A percentile compares a stretch with the other conserved stretches of the same genome.
phyloP scores from a whole-genome alignment of 2,888 invertebrate species.

The Coelopa pilipes region DNA sequence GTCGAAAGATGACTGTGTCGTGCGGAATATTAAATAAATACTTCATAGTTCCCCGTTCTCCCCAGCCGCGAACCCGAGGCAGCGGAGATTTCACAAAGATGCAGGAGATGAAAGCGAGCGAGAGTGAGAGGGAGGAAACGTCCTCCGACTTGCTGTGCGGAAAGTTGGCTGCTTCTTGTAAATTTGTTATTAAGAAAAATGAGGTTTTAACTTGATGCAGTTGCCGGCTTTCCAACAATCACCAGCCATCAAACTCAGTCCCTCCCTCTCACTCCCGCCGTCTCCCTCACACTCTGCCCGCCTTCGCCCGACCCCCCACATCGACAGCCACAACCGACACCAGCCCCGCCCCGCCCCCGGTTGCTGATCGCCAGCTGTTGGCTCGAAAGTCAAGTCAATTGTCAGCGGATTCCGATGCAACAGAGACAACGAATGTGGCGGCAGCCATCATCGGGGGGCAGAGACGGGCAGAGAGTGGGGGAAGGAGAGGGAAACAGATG shows the following conservation, averaged over 20 bases:
- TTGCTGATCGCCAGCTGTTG: neutral
- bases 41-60: constrained; percentile 6
- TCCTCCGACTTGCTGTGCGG: neutral
- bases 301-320: neutral
- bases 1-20: constrained; percentile 17
- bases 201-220: constrained; percentile 24
- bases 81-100: neutral
- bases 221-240: no score
- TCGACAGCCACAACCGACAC: constrained; percentile 8
- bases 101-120: neutral
- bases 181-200: constrained; percentile 32
- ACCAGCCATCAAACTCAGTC: no score
- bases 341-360: no score
- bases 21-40: constrained; percentile 35
- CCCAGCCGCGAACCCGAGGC: no score
- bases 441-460: neutral
- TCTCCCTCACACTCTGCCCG: neutral
- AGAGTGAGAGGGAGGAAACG: neutral
- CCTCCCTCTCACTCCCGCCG: no score
- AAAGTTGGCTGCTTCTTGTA: constrained; percentile 1
- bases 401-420: constrained; percentile 35
- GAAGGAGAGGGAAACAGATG: neutral
- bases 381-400: constrained; percentile 40
- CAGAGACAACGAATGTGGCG: neutral
- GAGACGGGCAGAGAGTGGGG: neutral